Percentiles rank a stretch among this genome's conserved stretches.
Evolutionary conservation across 2,113 vertebrate species (phyloP).

Genomic region (Pedionomus torquatus): DNA sequence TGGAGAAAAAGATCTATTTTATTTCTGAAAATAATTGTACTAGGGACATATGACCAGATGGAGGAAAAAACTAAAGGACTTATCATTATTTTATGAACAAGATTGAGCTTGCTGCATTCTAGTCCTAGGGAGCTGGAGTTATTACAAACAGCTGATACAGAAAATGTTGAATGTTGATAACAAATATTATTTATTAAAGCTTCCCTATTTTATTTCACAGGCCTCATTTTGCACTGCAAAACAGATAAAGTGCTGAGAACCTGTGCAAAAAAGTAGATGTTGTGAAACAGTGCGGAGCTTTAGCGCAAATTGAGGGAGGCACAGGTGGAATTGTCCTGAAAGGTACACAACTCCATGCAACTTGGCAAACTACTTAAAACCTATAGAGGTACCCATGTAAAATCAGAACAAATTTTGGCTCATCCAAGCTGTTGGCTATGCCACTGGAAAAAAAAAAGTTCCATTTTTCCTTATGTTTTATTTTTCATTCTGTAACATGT

Average conservation of each 20-base stretch:
- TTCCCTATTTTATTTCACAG: neutral
- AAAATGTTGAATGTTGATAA: neutral
- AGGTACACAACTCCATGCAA: neutral
- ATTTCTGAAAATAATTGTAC: neutral
- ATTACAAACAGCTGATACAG: neutral
- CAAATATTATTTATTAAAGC: neutral
- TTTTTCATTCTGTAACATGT: neutral
- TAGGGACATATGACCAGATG: neutral
- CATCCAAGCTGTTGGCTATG: neutral
- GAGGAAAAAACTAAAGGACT: neutral
- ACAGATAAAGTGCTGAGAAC: neutral
- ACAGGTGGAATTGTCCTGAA: neutral
- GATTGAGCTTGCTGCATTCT: neutral
- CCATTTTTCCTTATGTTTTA: neutral
- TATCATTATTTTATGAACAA: neutral
- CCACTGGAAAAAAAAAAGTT: neutral
- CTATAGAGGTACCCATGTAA: neutral
- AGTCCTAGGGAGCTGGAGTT: neutral
- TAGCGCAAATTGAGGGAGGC: neutral
- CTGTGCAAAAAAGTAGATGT: neutral
- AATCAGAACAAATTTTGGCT: neutral
- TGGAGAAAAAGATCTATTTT: neutral
- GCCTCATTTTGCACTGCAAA: neutral
- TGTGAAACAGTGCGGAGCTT: neutral
- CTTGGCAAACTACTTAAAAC: neutral